Evolutionary conservation across 2,113 vertebrate genomes (phyloP).

Genomic region (Microcebus jonahi): DNA sequence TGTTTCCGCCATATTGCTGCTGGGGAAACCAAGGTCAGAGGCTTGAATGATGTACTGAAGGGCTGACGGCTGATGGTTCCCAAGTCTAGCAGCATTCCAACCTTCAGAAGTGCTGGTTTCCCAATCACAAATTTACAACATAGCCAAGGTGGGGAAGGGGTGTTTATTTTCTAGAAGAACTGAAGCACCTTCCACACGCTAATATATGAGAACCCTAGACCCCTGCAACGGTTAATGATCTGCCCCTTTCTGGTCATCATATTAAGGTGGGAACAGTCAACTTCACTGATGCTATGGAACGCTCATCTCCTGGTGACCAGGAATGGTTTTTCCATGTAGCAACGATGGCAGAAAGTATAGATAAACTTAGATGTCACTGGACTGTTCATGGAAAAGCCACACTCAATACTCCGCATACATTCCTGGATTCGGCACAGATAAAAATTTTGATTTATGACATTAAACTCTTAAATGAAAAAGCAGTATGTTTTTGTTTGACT

Average conservation of each 20-base stretch:
- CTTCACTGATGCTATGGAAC: background rate
- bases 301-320: background rate
- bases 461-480: conserved; percentile 71
- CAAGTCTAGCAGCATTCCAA: background rate
- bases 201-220: background rate
- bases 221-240: background rate
- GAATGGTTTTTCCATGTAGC: background rate
- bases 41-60: background rate
- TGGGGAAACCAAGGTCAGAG: background rate
- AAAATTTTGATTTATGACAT: conserved; percentile 71
- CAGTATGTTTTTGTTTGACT: conserved; percentile 55
- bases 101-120: background rate
- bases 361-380: background rate
- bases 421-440: conserved; percentile 56
- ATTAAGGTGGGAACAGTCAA: background rate
- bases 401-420: conserved; percentile 15
- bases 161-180: background rate
- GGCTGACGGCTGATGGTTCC: background rate
- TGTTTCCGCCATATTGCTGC: background rate
- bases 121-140: background rate
- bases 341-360: background rate
- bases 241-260: background rate
- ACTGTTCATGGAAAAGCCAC: background rate
- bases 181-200: background rate
- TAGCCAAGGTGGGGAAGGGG: background rate